A percentile compares a stretch with the other conserved stretches of the same genome.
Conservation (phyloP, 2,113 vertebrate species). For the Brachyhypopomus occidentalis region DNA sequence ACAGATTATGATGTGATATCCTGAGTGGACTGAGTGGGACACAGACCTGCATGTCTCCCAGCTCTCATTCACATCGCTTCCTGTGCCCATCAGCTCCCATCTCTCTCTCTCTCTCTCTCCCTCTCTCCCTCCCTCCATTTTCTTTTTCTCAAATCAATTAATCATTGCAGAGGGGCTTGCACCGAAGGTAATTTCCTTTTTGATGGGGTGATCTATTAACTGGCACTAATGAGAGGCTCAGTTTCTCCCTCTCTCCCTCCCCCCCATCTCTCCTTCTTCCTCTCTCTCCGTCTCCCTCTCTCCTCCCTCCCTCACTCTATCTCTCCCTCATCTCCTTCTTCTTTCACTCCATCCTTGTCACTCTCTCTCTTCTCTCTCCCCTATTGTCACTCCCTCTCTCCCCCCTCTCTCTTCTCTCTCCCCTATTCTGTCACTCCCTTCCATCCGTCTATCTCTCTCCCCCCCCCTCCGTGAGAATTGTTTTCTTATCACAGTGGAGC, state of each 20-base stretch:
- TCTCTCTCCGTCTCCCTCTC: neutral
- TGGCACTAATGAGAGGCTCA: constrained; percentile 63
- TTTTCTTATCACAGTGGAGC: no score
- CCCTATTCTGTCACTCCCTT: no score
- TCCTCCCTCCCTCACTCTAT: no score
- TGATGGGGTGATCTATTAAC: constrained; percentile 74
- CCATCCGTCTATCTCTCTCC: no score
- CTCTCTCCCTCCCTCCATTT: constrained; percentile 52
- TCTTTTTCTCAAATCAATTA: constrained; percentile 70
- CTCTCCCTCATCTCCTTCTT: no score
- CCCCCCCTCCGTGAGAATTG: no score
- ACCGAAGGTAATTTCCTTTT: constrained; percentile 73
- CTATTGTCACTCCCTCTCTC: neutral
- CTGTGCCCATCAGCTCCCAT: constrained; percentile 59
- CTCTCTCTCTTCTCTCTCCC: no score
- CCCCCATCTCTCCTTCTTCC: neutral
- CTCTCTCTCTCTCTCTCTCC: constrained; percentile 60
- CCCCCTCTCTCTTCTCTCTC: neutral
- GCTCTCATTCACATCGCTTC: constrained; percentile 64
- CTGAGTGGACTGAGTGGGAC: constrained; percentile 71
- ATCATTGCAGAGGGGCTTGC: constrained; percentile 65
- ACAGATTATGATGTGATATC: constrained; percentile 35
- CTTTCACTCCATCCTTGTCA: no score
- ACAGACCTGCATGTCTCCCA: constrained; percentile 58
- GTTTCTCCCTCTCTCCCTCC: constrained; percentile 13